These are phyloP conservation scores for Baryphthengus martii DNA, from an alignment of 2,113 vertebrate species.

Conservation along the genomic window DNA sequence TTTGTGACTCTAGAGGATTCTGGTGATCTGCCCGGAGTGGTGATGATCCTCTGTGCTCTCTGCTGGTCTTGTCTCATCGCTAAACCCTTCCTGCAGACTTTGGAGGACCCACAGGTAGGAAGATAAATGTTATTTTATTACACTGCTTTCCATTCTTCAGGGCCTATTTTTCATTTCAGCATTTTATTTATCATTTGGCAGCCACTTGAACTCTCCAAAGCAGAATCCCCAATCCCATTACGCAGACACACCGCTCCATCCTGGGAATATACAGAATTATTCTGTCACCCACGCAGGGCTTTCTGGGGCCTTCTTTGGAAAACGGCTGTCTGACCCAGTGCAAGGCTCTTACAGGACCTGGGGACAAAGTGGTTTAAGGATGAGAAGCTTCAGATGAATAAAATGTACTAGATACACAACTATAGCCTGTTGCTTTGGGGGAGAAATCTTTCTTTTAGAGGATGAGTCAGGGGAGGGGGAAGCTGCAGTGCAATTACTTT, in stretches of 20 bases:
- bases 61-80: background rate
- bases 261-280: background rate
- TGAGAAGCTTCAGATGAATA: background rate
- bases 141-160: background rate
- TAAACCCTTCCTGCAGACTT: background rate
- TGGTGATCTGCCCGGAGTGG: background rate
- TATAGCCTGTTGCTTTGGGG: background rate
- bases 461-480: background rate
- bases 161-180: background rate
- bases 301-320: background rate
- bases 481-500: background rate
- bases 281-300: background rate
- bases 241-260: background rate
- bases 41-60: background rate
- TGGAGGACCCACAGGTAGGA: background rate
- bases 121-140: background rate
- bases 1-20: background rate
- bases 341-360: background rate
- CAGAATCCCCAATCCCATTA: background rate
- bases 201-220: background rate
- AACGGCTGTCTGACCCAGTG: background rate
- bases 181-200: conserved; percentile 24
- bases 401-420: background rate
- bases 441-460: background rate
- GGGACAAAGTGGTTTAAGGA: background rate